Base-by-base conservation (phyloP, 2,113 vertebrate species). In the Hassar affinis region DNA sequence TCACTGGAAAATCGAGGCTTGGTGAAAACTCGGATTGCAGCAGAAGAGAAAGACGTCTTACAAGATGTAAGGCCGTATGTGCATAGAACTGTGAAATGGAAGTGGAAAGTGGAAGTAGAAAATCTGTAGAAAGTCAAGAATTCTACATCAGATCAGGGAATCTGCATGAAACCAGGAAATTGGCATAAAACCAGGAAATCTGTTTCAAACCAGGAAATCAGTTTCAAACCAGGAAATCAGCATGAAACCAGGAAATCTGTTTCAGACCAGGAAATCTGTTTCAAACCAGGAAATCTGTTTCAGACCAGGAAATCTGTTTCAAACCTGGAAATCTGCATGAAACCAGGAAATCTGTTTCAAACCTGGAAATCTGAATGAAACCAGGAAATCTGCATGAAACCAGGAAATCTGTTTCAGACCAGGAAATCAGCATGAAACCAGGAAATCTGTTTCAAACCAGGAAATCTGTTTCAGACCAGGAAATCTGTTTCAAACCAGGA, bases 11-110 rank as follows among this genome's bases (percentile, higher is more conserved):
- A 38, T 85, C 18, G 47, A 33, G 57, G 56, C 59, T 49, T 18
- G 6, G 33, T 20, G 35, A 80, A 49, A 35, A 68, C 20, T 80
- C 42, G 47, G 33, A 62, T 38, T 20, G 62, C 64, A 22, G 20
- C 35, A 12, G 51, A 49, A 2, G 12, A 87, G 62, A 61, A 64
- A 76, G 30, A 49, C 5, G 20, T 51, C 71, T 56, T 54, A 52
- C 18, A 74, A 68, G 57, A 84, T 68, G 49, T 69, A 78, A 86
- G 47, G 71, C 33, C 51, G 49, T 62, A 27, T 61, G 38, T 42
- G 2, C 38, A 42, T 42, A 3, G 6, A 42, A 42, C 1, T 14
- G 4, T 30, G 11, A 8, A 3, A 27, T 1, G n/a, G 38, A 42
- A 42, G 38, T 42, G 6, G 38, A 42, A 6, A 4, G 7, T 12